Percentiles rank a stretch among this genome's conserved stretches.
These are phyloP conservation scores for Sterna hirundo DNA, from an alignment of 2,113 vertebrate species.

Conservation along the genomic window DNA sequence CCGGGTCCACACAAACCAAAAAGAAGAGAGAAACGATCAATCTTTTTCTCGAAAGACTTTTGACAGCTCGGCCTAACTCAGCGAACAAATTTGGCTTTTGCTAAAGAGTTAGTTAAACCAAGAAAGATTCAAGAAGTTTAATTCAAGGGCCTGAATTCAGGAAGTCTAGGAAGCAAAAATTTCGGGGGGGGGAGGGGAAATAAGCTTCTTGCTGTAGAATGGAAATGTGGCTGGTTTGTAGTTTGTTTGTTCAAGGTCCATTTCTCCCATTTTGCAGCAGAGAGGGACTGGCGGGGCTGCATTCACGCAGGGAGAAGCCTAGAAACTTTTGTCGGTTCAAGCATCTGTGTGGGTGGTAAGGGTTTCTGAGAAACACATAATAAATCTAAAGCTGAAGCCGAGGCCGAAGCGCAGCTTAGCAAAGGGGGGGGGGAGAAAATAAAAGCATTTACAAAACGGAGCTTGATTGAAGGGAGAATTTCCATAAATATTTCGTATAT, in stretches of 20 bases:
- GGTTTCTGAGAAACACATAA: slow-evolving; percentile 59
- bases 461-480: background rate
- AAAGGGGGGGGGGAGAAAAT: background rate
- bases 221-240: background rate
- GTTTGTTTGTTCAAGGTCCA: background rate
- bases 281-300: background rate
- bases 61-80: slow-evolving; percentile 82
- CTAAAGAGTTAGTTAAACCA: slow-evolving; percentile 50
- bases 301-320: slow-evolving; percentile 36
- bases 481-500: rapidly evolving
- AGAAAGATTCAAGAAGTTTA: background rate
- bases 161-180: background rate
- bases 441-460: background rate
- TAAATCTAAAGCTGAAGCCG: slow-evolving; percentile 49
- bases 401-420: background rate
- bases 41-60: slow-evolving; percentile 86
- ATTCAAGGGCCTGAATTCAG: background rate
- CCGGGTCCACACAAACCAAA: background rate
- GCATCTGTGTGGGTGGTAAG: slow-evolving; percentile 85
- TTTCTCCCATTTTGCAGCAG: background rate
- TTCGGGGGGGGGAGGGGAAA: rapidly evolving
- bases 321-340: slow-evolving; percentile 78
- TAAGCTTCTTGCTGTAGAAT: background rate
- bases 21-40: slow-evolving; percentile 84
- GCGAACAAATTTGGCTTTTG: slow-evolving; percentile 78